These are phyloP conservation scores for Picathartes gymnocephalus DNA, from an alignment of 2,113 vertebrate species.

Conservation along the genomic window DNA sequence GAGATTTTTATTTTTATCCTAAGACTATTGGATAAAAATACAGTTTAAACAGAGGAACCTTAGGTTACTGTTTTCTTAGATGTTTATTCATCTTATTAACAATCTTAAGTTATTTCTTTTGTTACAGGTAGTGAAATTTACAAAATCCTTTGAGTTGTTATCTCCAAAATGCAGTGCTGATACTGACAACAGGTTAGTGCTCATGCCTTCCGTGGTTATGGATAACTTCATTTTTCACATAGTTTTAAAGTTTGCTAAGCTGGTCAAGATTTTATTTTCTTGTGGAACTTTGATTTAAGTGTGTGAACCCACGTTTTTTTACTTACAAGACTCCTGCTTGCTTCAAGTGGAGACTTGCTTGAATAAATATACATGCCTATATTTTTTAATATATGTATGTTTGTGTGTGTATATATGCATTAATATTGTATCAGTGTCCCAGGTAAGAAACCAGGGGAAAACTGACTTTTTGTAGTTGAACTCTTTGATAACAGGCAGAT, in stretches of 20 bases:
- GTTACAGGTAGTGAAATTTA: conserved; percentile 96
- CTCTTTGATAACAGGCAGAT: background rate
- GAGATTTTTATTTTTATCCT: background rate
- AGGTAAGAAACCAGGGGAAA: background rate
- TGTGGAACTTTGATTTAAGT: background rate
- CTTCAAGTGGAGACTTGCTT: background rate
- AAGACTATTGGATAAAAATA: background rate
- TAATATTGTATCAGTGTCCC: background rate
- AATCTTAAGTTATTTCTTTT: conserved; percentile 1
- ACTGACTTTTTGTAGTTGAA: background rate
- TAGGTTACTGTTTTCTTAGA: background rate
- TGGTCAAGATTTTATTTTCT: background rate
- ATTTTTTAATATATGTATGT: background rate
- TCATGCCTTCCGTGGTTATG: background rate
- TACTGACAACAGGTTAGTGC: conserved; percentile 87
- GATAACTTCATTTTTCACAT: background rate
- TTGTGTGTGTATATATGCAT: background rate
- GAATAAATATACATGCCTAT: background rate
- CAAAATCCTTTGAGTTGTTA: conserved; percentile 96
- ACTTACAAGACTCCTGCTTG: background rate
- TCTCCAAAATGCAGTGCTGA: conserved; percentile 98
- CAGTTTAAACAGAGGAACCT: background rate
- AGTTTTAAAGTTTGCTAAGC: background rate
- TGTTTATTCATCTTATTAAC: background rate
- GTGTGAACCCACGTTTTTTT: background rate